Evolutionary conservation across 2,113 vertebrate genomes (phyloP).

Genomic region (Pomatorhinus ruficollis): DNA sequence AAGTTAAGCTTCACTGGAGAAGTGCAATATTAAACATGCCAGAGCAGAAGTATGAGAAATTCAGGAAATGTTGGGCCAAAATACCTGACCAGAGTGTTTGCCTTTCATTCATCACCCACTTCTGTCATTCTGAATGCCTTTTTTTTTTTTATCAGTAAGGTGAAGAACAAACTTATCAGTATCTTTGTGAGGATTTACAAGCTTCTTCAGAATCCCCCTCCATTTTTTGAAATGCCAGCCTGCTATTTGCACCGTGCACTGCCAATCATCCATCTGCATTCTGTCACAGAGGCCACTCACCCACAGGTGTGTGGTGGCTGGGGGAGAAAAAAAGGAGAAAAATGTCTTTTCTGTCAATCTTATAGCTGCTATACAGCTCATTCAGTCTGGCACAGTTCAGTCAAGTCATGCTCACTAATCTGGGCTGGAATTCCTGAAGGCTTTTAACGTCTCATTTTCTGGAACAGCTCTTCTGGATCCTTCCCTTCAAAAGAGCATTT

Average conservation of each 20-base stretch:
- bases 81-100: background rate
- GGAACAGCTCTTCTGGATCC: background rate
- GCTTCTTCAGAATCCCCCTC: background rate
- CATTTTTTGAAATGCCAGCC: background rate
- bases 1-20: background rate
- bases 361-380: background rate
- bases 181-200: constrained; percentile 8
- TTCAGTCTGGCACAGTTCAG: background rate
- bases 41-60: background rate
- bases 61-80: background rate
- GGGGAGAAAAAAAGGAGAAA: background rate
- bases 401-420: background rate
- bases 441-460: background rate
- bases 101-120: background rate
- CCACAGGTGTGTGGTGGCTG: background rate
- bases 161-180: background rate
- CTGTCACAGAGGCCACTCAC: background rate
- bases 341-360: background rate
- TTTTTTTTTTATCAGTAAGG: background rate
- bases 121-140: background rate
- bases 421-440: background rate
- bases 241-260: background rate
- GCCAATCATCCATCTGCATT: background rate
- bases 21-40: background rate
- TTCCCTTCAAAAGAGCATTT: background rate